Percentiles rank a stretch among this genome's conserved stretches.
Evolutionary conservation across 2,113 vertebrate species (phyloP).

Genomic region (Myiozetetes cayanensis): DNA sequence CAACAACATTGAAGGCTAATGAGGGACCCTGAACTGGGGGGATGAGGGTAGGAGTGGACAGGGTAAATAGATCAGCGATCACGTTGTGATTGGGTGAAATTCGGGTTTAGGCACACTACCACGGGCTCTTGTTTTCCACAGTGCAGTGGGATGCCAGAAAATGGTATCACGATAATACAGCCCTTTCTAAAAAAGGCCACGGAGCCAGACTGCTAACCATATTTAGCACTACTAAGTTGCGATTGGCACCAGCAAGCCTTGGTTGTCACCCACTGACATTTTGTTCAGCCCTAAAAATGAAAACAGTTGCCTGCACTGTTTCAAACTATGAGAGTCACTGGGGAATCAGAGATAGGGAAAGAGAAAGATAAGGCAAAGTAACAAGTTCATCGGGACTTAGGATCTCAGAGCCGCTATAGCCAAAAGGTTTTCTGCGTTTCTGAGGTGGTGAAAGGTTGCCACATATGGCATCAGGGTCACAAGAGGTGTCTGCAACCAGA

Average conservation of each 20-base stretch:
- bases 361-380: neutral
- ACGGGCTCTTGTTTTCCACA: neutral
- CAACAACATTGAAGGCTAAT: neutral
- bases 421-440: neutral
- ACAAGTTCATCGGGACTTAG: neutral
- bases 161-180: constrained; percentile 6
- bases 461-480: neutral
- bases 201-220: constrained; percentile 33
- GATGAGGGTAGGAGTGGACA: neutral
- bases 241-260: constrained; percentile 24
- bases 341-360: neutral
- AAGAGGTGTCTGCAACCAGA: neutral
- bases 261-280: constrained; percentile 54
- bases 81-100: neutral
- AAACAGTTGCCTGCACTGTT: constrained; percentile 28
- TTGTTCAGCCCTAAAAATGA: constrained; percentile 45
- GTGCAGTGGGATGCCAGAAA: constrained; percentile 14
- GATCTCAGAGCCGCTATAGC: neutral
- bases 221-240: constrained; percentile 48
- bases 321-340: neutral
- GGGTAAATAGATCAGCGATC: neutral
- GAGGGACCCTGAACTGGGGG: neutral
- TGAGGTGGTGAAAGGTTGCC: neutral
- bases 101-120: neutral
- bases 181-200: constrained; percentile 53